Evolutionary conservation across 2,113 vertebrate genomes (phyloP), one percentile per base, ranked within the genome.

Genomic region (Microcebus ravelobensis): DNA sequence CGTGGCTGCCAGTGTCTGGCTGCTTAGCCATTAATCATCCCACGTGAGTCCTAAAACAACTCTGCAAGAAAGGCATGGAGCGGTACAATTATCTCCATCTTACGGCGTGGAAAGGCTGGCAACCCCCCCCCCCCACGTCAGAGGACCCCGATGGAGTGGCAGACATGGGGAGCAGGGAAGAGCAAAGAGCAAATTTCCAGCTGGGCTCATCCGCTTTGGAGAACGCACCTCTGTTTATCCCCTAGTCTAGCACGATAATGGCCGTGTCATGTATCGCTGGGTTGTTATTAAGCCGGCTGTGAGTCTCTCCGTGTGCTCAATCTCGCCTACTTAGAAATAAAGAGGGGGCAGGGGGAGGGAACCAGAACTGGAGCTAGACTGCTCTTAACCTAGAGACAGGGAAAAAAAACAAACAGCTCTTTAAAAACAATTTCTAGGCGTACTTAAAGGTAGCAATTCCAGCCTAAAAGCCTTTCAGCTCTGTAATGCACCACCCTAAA

Each of bases 311-410:
- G 50, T 77, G 73, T 21, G 68, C 92, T 92, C 81, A 45, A 31
- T 87, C 91, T 96, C 29, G 57, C 95, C 95, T 92, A 94, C 96
- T 96, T 83, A 87, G 94, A 96, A 96, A 94, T 86, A n/a, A 71
- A 96, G 65, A 96, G 70, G 81, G 82, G 79, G 73, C 81, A 90
- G 87, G 45, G 96, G 95, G 70, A 83, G 80, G 86, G 61, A 91
- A 59, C 42, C 86, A 73, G 93, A 87, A 52, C 70, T n/a, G 39
- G 9, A 83, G 90, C 85, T 50, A 90, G 57, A 92, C 82, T 93
- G 88, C 92, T 93, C 94, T 97, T 92, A 95, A 90, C 81, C 68
- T 5, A 96, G 92, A 95, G 94, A 96, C 70, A 0, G 67, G 36
- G 83, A n/a, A 27, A 80, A 92, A 83, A 92, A 79, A 94, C 94